These are phyloP conservation scores for Leucophenga varia DNA, from an alignment of 1,140 invertebrate genomes.

Conservation along the genomic window DNA sequence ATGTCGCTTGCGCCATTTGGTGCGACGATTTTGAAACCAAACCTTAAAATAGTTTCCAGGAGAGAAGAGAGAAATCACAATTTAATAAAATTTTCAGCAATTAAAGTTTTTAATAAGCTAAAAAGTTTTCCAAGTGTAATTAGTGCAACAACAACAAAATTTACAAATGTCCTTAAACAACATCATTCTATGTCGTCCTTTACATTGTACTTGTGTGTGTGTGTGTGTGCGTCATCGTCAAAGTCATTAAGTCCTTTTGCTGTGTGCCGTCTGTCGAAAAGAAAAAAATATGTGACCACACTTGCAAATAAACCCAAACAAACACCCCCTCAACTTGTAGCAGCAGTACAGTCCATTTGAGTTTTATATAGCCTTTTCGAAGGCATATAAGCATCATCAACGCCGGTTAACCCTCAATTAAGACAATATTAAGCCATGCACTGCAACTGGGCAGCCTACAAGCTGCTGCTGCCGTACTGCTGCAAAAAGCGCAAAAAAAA, in stretches of 20 bases:
- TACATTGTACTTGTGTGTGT: conserved; percentile 2
- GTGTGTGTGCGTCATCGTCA: conserved; percentile 38
- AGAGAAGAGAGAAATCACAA: conserved; percentile 22
- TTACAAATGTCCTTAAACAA: too few relatives aligned
- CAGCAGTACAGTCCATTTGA: too few relatives aligned
- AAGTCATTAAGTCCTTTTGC: conserved; percentile 48
- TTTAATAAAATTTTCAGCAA: conserved; percentile 19
- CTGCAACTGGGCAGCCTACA: conserved; percentile 11
- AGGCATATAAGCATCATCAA: conserved; percentile 55
- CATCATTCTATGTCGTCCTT: not conserved
- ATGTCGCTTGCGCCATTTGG: conserved; percentile 99
- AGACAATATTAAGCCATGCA: conserved; percentile 54
- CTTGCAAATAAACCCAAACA: too few relatives aligned
- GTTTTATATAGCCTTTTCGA: too few relatives aligned
- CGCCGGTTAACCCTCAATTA: conserved; percentile 57
- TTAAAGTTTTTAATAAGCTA: conserved; percentile 39
- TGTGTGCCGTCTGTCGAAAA: not conserved
- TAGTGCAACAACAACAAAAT: too few relatives aligned
- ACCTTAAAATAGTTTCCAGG: conserved; percentile 79
- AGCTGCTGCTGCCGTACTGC: not conserved
- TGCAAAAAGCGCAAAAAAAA: conserved; percentile 28
- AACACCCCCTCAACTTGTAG: too few relatives aligned
- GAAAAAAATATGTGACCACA: not conserved
- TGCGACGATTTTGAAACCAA: conserved; percentile 99
- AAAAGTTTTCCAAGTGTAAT: conserved; percentile 44